phyloP scores from a whole-genome alignment of 2,888 invertebrate genomes.

The Acrobeloides nanus region DNA sequence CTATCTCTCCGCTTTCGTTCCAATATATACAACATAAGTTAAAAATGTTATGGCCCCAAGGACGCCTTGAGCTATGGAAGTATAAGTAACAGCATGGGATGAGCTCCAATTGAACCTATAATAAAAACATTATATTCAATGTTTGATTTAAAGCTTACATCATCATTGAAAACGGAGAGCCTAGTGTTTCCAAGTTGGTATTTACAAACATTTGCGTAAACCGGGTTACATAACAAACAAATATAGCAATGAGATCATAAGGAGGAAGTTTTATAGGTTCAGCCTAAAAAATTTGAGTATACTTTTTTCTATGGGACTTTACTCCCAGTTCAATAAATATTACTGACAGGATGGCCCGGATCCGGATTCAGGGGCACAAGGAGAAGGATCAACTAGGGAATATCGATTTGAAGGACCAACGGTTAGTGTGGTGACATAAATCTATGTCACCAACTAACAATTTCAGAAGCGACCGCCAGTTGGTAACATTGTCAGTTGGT shows the following conservation, averaged over 20 bases:
- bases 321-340: conserved; percentile 2
- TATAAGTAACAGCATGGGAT: conserved; percentile 52
- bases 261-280: conserved; percentile 22
- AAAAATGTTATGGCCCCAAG: conserved; percentile 46
- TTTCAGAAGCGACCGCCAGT: no score
- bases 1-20: conserved; percentile 44
- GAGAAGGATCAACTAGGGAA: no score
- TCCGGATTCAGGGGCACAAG: no score
- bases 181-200: conserved; percentile 55
- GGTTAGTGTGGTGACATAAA: no score
- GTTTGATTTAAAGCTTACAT: conserved; percentile 55
- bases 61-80: conserved; percentile 53
- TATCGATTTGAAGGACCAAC: no score
- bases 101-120: no score
- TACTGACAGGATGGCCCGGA: no score
- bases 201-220: conserved; percentile 55
- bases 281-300: no score
- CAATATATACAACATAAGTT: conserved; percentile 52
- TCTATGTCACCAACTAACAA: no score
- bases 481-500: no score
- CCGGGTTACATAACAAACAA: conserved; percentile 48
- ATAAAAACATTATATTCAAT: no score
- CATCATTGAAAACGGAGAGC: conserved; percentile 55
- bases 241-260: conserved; percentile 35
- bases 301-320: no score